phyloP scores from a whole-genome alignment of 2,888 invertebrate genomes.

The Eristalis intricaria region DNA sequence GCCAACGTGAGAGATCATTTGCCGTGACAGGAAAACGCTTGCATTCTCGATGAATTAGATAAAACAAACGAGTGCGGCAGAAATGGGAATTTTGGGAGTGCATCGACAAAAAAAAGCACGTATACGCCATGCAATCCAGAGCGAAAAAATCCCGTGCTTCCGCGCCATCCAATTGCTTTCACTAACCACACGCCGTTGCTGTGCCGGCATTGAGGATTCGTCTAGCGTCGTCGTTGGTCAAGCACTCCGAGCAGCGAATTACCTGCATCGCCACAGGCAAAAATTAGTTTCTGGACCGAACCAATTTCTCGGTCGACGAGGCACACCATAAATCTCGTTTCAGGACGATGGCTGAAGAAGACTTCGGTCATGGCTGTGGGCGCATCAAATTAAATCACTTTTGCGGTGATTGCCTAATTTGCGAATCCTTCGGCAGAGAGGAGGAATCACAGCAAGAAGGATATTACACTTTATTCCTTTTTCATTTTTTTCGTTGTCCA shows the following conservation, averaged over 20 bases:
- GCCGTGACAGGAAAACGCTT: conserved; percentile 29
- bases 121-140: neutral
- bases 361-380: neutral
- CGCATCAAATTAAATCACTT: conserved; percentile 57
- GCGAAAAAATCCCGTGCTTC: too few relatives aligned
- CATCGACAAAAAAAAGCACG: neutral
- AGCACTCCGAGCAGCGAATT: neutral
- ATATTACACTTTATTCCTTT: conserved; percentile 32
- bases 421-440: neutral
- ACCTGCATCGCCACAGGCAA: neutral
- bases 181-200: neutral
- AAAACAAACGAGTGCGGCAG: neutral
- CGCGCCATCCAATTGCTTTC: neutral
- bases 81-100: neutral
- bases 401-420: conserved; percentile 47
- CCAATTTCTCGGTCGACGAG: conserved; percentile 53
- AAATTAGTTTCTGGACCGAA: conserved; percentile 52
- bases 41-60: neutral
- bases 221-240: neutral
- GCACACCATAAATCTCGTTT: conserved; percentile 50
- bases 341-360: conserved; percentile 23
- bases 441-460: conserved; percentile 20
- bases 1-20: conserved; percentile 41
- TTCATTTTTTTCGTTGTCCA: neutral
- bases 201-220: neutral